Percentiles rank a stretch among this genome's conserved stretches.
Evolutionary conservation across 2,888 invertebrate species (phyloP).

Genomic region (Macrophya annulata): DNA sequence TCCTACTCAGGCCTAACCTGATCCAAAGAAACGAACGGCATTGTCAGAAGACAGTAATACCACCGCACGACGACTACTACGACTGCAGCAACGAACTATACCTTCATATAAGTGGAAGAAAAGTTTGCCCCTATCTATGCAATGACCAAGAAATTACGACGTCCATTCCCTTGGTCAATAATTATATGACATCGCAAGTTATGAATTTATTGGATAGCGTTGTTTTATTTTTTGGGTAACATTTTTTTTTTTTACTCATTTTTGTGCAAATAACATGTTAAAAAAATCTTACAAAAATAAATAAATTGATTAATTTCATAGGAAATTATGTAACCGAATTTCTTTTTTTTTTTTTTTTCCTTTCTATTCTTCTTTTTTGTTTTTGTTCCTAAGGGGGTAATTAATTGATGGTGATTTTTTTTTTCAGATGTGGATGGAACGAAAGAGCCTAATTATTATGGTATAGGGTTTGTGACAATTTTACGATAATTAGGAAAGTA

Average conservation of each 20-base stretch:
- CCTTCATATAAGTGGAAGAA: background rate
- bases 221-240: background rate
- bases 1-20: constrained; percentile 61
- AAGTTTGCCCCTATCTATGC: background rate
- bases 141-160: background rate
- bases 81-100: background rate
- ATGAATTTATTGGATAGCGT: background rate
- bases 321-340: no score
- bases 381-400: background rate
- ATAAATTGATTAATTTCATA: no score
- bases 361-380: background rate
- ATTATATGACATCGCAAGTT: background rate
- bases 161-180: background rate
- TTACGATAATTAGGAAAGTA: constrained; percentile 13
- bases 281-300: no score
- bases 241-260: background rate
- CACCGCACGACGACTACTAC: background rate
- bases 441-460: background rate
- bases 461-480: background rate
- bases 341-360: no score
- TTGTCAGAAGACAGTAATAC: constrained; percentile 62
- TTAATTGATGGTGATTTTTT: background rate
- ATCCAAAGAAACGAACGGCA: constrained; percentile 63
- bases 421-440: background rate
- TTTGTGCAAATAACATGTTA: background rate